Conservation (phyloP, 2,113 vertebrate genomes). For the Rissa tridactyla region DNA sequence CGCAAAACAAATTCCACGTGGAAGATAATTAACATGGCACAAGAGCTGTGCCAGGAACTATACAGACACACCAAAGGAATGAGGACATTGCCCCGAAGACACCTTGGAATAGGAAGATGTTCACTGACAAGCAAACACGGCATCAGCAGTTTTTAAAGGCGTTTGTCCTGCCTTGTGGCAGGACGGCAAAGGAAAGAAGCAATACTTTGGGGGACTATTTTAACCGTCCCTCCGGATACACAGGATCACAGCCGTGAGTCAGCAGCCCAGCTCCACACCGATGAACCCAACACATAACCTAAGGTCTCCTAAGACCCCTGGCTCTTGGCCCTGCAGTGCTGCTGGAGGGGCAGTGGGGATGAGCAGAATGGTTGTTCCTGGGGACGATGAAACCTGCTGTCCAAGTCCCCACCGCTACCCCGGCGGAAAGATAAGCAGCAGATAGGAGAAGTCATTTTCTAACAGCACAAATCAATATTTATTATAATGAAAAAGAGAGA, state of each 20-base stretch:
- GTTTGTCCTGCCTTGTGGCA: background rate
- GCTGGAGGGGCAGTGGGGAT: background rate
- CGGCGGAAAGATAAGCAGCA: conserved; percentile 1
- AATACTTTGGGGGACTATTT: background rate
- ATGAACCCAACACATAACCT: background rate
- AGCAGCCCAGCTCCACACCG: background rate
- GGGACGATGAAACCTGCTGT: background rate
- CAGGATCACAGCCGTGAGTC: background rate
- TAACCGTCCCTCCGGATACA: background rate
- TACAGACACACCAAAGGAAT: background rate
- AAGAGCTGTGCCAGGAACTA: background rate
- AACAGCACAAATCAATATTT: conserved; percentile 63
- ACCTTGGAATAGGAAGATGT: background rate
- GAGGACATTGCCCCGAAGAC: background rate
- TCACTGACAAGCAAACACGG: background rate
- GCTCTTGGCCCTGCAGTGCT: background rate
- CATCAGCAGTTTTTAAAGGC: background rate
- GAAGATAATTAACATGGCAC: background rate
- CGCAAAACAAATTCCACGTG: background rate
- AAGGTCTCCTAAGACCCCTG: background rate
- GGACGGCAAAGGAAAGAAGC: background rate
- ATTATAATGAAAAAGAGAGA: conserved; percentile 54
- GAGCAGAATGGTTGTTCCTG: background rate
- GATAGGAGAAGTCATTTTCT: conserved; percentile 42
- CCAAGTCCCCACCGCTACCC: accelerated